A percentile compares a stretch with the other conserved stretches of the same genome.
Evolutionary conservation across 2,888 invertebrate genomes (phyloP).

Genomic region (Hipparchia semele): DNA sequence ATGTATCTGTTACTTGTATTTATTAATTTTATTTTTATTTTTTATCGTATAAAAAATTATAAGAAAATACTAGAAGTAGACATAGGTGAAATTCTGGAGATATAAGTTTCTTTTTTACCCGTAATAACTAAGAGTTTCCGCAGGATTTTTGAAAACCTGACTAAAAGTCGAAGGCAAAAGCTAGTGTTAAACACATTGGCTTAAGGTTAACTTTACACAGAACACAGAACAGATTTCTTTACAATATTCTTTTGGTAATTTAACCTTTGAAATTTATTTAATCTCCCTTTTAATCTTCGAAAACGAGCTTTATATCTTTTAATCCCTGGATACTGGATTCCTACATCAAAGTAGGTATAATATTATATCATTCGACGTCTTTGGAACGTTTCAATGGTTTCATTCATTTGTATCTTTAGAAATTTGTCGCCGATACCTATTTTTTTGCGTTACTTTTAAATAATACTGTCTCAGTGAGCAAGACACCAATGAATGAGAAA

Average conservation of each 20-base stretch:
- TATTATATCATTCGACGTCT: not conserved
- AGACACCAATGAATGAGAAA: too few species aligned
- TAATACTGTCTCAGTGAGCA: too few species aligned
- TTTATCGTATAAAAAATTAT: too few species aligned
- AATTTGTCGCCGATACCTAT: not conserved
- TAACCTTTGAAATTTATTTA: constrained; percentile 3
- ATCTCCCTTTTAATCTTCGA: constrained; percentile 5
- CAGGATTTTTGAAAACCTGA: not conserved
- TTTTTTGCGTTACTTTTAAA: not conserved
- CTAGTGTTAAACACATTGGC: too few species aligned
- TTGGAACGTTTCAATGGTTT: not conserved
- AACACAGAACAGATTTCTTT: not conserved
- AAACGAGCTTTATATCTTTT: constrained; percentile 3
- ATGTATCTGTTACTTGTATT: not conserved
- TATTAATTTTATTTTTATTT: too few species aligned
- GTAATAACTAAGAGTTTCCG: too few species aligned
- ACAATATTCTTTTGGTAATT: too few species aligned
- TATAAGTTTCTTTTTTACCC: too few species aligned
- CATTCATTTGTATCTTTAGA: not conserved
- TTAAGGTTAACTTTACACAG: not conserved
- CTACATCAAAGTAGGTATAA: not conserved
- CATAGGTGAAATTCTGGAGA: not conserved
- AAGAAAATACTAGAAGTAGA: too few species aligned
- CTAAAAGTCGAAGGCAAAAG: not conserved
- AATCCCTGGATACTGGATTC: not conserved